These are phyloP conservation scores for Schrankia costaestrigalis DNA, from an alignment of 2,888 invertebrate genomes.

Conservation along the genomic window DNA sequence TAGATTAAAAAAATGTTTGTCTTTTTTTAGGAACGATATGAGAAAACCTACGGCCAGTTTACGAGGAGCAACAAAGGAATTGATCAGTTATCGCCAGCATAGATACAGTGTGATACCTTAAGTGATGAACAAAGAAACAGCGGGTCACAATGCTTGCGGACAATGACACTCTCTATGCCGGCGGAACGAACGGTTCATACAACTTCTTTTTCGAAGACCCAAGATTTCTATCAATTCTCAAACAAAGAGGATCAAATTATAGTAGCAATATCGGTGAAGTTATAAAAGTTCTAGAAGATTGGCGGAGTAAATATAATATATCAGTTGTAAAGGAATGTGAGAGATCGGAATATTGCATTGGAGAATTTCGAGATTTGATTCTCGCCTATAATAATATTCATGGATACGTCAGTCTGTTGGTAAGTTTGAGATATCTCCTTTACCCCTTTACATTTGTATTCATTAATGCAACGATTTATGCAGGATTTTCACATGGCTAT, in stretches of 20 bases:
- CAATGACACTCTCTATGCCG: conserved; percentile 46
- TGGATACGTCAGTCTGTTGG: conserved; percentile 90
- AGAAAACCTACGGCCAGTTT: conserved; percentile 11
- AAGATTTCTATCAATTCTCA: conserved; percentile 55
- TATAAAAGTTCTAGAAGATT: conserved; percentile 59
- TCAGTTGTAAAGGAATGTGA: conserved; percentile 64
- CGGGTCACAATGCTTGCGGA: conserved; percentile 56
- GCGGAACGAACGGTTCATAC: conserved; percentile 40
- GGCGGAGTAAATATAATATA: conserved; percentile 62
- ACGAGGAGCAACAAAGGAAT: conserved; percentile 7
- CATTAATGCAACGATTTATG: too few species aligned
- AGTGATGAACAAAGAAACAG: conserved; percentile 55
- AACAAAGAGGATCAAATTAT: conserved; percentile 51
- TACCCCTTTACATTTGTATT: background rate
- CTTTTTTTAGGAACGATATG: conserved; percentile 20
- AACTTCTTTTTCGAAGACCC: conserved; percentile 57
- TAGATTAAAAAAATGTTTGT: background rate
- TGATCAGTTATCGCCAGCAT: conserved; percentile 5
- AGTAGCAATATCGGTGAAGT: conserved; percentile 57
- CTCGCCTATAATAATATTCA: conserved; percentile 86
- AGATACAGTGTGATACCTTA: conserved; percentile 23
- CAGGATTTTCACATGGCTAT: too few species aligned
- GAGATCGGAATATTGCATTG: conserved; percentile 78
- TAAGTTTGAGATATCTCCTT: conserved; percentile 59
- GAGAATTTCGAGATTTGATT: conserved; percentile 81